phyloP scores from a whole-genome alignment of 1,140 invertebrate species.

The Myzus persicae region DNA sequence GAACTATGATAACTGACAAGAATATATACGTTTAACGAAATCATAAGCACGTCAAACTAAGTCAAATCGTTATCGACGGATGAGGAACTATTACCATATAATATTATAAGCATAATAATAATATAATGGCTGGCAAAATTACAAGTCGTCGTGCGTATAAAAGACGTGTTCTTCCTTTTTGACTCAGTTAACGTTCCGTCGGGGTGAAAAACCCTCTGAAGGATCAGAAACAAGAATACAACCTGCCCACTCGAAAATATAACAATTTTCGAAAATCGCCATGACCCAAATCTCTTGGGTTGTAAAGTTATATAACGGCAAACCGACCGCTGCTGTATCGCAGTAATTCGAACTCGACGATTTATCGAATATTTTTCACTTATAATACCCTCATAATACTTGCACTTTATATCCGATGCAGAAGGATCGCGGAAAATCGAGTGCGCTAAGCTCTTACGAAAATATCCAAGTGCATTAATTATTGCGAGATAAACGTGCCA shows the following conservation, averaged over 20 bases:
- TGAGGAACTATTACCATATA: too few relatives aligned
- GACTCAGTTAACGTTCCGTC: not conserved
- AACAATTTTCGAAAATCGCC: not conserved
- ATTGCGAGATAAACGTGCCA: too few relatives aligned
- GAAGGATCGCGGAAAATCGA: not conserved
- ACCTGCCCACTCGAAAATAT: too few relatives aligned
- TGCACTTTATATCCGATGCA: not conserved
- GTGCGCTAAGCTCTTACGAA: not conserved
- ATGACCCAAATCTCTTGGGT: not conserved
- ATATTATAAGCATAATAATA: too few relatives aligned
- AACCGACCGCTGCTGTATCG: too few relatives aligned
- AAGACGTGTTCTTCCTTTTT: not conserved
- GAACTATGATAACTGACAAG: not conserved
- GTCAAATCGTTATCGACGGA: not conserved
- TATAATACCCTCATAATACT: not conserved
- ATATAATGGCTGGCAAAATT: not conserved
- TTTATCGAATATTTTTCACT: not conserved
- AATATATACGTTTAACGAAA: not conserved
- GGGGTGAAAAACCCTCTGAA: not conserved
- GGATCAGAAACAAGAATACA: not conserved
- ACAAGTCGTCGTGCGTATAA: not conserved
- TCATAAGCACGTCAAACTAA: not conserved
- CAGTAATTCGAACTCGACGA: not conserved
- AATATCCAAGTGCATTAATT: too few relatives aligned
- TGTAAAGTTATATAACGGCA: not conserved